phyloP scores from a whole-genome alignment of 2,113 vertebrate genomes.

The Ovis canadensis region DNA sequence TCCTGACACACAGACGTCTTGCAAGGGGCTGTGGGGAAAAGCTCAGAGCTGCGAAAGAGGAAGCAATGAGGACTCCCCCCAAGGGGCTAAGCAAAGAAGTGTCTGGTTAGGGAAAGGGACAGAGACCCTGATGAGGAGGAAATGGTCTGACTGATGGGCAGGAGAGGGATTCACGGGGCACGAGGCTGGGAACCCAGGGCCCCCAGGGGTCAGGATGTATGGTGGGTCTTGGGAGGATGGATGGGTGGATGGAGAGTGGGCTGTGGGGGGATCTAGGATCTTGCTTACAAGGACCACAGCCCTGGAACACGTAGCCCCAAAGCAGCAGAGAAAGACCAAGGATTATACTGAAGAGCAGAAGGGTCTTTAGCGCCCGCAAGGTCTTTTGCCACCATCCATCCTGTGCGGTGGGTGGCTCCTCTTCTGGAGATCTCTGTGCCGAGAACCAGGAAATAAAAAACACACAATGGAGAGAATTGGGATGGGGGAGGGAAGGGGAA shows the following conservation, averaged over 20 bases:
- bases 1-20: slow-evolving; percentile 35
- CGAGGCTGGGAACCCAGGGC: rapidly evolving
- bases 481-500: background rate
- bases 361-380: background rate
- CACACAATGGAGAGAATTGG: background rate
- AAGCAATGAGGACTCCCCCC: background rate
- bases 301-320: slow-evolving; percentile 33
- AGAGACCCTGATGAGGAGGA: background rate
- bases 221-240: background rate
- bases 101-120: background rate
- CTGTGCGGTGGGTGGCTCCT: background rate
- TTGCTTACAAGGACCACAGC: slow-evolving; percentile 63
- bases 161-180: background rate
- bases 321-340: slow-evolving; percentile 39
- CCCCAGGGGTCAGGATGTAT: background rate
- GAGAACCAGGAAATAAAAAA: background rate
- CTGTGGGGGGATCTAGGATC: no score
- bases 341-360: slow-evolving; percentile 29
- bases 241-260: background rate
- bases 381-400: background rate
- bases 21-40: slow-evolving; percentile 69
- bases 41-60: background rate
- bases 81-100: background rate
- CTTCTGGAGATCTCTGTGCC: slow-evolving; percentile 15
- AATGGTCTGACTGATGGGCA: background rate